These are phyloP conservation scores for Gasterosteus nipponicus DNA, from an alignment of 2,113 vertebrate genomes.

Conservation along the genomic window DNA sequence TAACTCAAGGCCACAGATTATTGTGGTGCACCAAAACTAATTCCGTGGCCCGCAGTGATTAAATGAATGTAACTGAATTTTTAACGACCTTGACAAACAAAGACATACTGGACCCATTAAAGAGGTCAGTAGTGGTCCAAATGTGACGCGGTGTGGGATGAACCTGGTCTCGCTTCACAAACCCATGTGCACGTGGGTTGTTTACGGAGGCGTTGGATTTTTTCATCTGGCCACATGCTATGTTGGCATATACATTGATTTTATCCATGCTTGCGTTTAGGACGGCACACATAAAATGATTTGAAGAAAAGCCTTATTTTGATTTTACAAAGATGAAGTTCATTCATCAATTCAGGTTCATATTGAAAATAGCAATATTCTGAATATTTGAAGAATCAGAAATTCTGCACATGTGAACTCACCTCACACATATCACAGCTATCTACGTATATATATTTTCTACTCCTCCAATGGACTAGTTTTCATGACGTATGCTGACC, in stretches of 20 bases:
- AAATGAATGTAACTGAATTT: background rate
- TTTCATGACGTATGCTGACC: slow-evolving; percentile 72
- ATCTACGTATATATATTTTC: background rate
- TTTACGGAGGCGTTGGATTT: background rate
- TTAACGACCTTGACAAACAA: background rate
- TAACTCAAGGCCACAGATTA: background rate
- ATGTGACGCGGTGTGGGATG: background rate
- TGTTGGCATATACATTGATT: background rate
- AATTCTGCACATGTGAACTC: background rate
- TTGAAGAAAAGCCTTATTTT: background rate
- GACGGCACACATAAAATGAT: background rate
- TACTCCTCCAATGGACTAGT: background rate
- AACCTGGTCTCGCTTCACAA: background rate
- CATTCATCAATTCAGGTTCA: background rate
- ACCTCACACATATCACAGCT: background rate
- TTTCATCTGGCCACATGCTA: background rate
- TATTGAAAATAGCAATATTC: background rate
- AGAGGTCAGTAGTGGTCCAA: background rate
- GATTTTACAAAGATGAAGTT: background rate
- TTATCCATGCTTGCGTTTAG: background rate
- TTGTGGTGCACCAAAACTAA: background rate
- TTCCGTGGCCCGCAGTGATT: background rate
- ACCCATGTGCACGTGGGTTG: background rate
- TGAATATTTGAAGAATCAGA: background rate
- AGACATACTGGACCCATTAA: background rate